A percentile compares a stretch with the other conserved stretches of the same genome.
phyloP scores from a whole-genome alignment of 2,888 invertebrate genomes.

The Melangyna quadrimaculata region DNA sequence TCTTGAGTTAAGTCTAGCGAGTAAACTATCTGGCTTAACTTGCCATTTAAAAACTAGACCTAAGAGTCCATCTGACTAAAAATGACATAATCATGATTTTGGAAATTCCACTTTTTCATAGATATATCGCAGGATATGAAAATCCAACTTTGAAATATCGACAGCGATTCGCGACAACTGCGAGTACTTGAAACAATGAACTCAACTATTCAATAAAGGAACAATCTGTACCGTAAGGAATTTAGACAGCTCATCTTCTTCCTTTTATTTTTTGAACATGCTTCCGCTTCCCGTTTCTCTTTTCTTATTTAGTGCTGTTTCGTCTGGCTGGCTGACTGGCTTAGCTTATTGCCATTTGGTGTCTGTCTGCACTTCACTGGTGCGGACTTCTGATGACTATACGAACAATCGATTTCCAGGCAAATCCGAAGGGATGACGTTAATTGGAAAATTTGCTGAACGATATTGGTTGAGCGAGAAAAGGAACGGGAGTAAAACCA shows the following conservation, averaged over 20 bases:
- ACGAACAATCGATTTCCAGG: conserved; percentile 55
- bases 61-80: too few species aligned
- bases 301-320: conserved; percentile 4
- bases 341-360: conserved; percentile 26
- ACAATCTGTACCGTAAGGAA: background rate
- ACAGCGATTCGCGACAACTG: too few species aligned
- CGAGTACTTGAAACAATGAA: too few species aligned
- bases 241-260: background rate
- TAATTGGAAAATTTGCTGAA: conserved; percentile 51
- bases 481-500: background rate
- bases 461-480: background rate
- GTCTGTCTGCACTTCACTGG: conserved; percentile 6
- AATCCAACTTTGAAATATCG: too few species aligned
- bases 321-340: conserved; percentile 8
- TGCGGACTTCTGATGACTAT: conserved; percentile 37
- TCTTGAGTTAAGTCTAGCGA: too few species aligned
- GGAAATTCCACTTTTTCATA: too few species aligned
- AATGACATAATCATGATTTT: too few species aligned
- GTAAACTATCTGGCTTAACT: too few species aligned
- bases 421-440: conserved; percentile 31
- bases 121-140: too few species aligned
- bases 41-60: too few species aligned
- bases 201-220: too few species aligned
- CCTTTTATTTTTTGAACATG: background rate
- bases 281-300: conserved; percentile 21